Percentiles rank a stretch among this genome's conserved stretches.
phyloP scores from a whole-genome alignment of 2,797 vertebrate genomes.

The Lepilemur ruficaudatus region DNA sequence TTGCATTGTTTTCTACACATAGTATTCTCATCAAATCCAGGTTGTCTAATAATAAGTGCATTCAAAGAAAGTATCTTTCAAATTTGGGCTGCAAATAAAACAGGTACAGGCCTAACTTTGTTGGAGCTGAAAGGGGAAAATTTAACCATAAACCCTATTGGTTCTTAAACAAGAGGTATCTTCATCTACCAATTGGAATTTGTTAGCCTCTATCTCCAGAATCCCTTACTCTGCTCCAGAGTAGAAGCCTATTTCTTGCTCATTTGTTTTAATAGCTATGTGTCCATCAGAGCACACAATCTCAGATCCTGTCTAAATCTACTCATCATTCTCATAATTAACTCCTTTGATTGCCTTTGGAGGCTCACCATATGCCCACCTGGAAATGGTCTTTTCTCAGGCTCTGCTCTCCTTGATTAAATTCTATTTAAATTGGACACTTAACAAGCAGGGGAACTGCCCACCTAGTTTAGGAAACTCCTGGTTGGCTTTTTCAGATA shows the following conservation, averaged over 20 bases:
- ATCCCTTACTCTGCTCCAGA: background rate
- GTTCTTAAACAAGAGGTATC: background rate
- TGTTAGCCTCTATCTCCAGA: background rate
- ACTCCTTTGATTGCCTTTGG: conserved; percentile 78
- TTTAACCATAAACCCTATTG: background rate
- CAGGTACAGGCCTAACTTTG: background rate
- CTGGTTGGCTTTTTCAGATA: conserved; percentile 58
- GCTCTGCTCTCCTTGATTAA: conserved; percentile 80
- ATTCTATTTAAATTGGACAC: conserved; percentile 73
- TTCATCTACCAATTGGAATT: background rate
- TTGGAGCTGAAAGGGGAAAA: background rate
- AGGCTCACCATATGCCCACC: conserved; percentile 78
- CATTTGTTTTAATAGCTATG: background rate
- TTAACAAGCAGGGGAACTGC: conserved; percentile 76
- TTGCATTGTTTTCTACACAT: conserved; percentile 20
- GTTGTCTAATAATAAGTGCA: background rate
- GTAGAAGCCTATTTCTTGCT: background rate
- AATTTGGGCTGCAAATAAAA: background rate
- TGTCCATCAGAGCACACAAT: conserved; percentile 72
- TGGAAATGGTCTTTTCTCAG: conserved; percentile 76
- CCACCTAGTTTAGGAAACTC: conserved; percentile 60
- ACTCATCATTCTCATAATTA: conserved; percentile 79
- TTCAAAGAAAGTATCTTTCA: background rate
- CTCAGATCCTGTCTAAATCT: conserved; percentile 70
- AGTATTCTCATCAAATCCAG: conserved; percentile 21